Conservation (phyloP, 2,113 vertebrate genomes). For the Genyomyrus donnyi region DNA sequence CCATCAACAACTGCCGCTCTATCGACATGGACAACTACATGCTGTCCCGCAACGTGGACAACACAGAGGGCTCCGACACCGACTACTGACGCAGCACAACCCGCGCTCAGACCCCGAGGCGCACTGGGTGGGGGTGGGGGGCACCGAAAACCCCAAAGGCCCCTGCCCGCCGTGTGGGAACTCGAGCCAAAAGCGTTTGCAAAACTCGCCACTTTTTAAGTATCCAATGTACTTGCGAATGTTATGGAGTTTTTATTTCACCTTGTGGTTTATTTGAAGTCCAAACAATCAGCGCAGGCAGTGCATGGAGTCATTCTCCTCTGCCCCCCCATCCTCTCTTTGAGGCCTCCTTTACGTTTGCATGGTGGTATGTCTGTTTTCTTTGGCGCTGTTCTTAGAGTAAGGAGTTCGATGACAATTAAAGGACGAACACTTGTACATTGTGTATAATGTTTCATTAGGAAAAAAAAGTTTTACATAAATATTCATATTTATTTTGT, state of each 20-base stretch:
- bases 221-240: slow-evolving; percentile 59
- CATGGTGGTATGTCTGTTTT: slow-evolving; percentile 77
- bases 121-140: slow-evolving; percentile 38
- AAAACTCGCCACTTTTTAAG: slow-evolving; percentile 63
- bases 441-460: slow-evolving; percentile 98
- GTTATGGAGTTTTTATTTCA: slow-evolving; percentile 74
- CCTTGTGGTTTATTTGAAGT: slow-evolving; percentile 71
- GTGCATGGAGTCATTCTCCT: slow-evolving; percentile 48
- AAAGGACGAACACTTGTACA: slow-evolving; percentile 68
- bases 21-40: slow-evolving; percentile 86
- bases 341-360: slow-evolving; percentile 70
- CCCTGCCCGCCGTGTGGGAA: slow-evolving; percentile 30
- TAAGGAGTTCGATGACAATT: slow-evolving; percentile 56
- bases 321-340: slow-evolving; percentile 59
- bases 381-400: slow-evolving; percentile 75
- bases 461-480: slow-evolving; percentile 83
- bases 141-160: neutral
- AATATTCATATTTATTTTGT: slow-evolving; percentile 97
- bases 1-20: slow-evolving; percentile 81
- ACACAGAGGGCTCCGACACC: slow-evolving; percentile 76
- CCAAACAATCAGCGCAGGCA: slow-evolving; percentile 47
- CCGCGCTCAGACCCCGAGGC: slow-evolving; percentile 34
- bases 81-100: slow-evolving; percentile 61
- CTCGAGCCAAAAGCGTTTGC: slow-evolving; percentile 45
- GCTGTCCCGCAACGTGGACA: slow-evolving; percentile 78